Conservation (phyloP, 1,140 invertebrate genomes). For the Drosophila kanapiae region DNA sequence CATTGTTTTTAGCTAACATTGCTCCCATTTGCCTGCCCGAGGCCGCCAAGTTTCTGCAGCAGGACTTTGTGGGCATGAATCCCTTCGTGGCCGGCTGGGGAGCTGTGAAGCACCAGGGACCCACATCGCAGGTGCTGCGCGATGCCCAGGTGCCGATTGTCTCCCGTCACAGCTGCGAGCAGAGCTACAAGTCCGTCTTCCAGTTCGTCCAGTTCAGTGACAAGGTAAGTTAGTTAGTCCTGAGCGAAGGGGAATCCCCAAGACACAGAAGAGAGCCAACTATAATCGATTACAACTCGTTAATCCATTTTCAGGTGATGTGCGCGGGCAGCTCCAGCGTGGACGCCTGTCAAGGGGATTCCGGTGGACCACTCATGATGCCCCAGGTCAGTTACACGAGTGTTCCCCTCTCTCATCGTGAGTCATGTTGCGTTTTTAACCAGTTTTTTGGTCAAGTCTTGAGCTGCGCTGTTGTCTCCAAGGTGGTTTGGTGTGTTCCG, state of each 20-base stretch:
- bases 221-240: conserved; percentile 56
- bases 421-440: conserved; percentile 45
- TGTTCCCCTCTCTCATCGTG: conserved; percentile 11
- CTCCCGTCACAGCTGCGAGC: conserved; percentile 87
- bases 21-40: conserved; percentile 91
- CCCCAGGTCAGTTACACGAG: conserved; percentile 78
- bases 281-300: background rate
- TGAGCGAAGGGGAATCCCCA: conserved; percentile 5
- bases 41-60: conserved; percentile 83
- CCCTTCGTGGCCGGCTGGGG: conserved; percentile 87
- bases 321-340: conserved; percentile 86
- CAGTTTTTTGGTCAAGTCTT: conserved; percentile 54
- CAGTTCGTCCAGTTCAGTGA: conserved; percentile 75
- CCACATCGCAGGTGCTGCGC: conserved; percentile 88
- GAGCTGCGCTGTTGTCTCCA: conserved; percentile 12
- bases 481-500: conserved; percentile 49
- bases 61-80: conserved; percentile 85
- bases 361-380: conserved; percentile 91
- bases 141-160: conserved; percentile 91
- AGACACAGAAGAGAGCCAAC: background rate
- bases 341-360: conserved; percentile 95
- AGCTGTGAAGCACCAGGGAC: conserved; percentile 86
- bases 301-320: conserved; percentile 71
- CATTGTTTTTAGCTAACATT: conserved; percentile 85
- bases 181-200: conserved; percentile 87